Evolutionary conservation across 2,888 invertebrate genomes (phyloP), one percentile per base, ranked within the genome.

Genomic region (Pyrrhia umbra): DNA sequence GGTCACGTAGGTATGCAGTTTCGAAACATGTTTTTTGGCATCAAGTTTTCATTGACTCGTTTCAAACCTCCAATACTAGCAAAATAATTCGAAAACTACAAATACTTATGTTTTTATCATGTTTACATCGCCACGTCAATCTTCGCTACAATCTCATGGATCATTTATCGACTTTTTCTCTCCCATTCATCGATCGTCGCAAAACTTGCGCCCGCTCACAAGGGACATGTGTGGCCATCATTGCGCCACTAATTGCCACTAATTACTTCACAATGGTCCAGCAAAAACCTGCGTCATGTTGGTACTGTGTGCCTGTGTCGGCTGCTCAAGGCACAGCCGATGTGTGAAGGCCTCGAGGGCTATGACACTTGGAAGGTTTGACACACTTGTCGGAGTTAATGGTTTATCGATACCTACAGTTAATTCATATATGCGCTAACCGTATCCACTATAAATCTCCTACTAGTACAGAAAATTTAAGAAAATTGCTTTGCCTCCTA

Each of bases 321-420:
- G 15, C 45, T 52, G 21, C 30, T 27, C 6, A 25, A 6, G 23
- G 10, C 6, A 18, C 6, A 60, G 57, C 15, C 42, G 21, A 63
- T 59, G 65, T 56, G 45, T 52, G 65, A 70, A 68, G 74, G 64
- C 42, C 65, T 54, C 34, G 42, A 37, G 59, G 67, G 15, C 68
- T 66, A 50, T 64, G 60, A 43, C 65, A 30, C 56, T 75, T 72
- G 80, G 68, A 73, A 80, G 74, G 77, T 58, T 20, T 77, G 75
- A 74, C 80, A 78, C 60, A 77, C 74, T 68, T 78, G 45, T 39
- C 49, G n/a, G 10, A 46, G 34, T 21, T 52, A 60, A 63, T 65
- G 37, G 54, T 51, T 68, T 68, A 56, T 46, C 65, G 56, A 72
- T 66, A 68, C 16, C n/a, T 68, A 55, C 27, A 47, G 47, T 51